These are phyloP conservation scores for Eueremaeus valkanovi DNA, from an alignment of 2,888 invertebrate species.

Conservation along the genomic window DNA sequence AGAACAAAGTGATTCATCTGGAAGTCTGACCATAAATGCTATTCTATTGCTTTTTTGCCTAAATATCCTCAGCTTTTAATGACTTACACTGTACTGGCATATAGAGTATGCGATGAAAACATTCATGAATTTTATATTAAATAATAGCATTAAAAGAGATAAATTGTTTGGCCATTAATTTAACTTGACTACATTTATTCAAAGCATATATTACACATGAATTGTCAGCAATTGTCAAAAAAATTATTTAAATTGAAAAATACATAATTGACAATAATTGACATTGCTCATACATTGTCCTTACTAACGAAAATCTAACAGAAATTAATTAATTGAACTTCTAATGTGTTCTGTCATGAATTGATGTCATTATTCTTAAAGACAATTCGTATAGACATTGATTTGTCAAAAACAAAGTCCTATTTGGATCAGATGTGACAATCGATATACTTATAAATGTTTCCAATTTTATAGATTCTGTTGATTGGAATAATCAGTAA, in stretches of 20 bases:
- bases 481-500: no score
- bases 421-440: neutral
- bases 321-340: neutral
- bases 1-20: neutral
- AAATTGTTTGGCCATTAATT: neutral
- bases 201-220: no score
- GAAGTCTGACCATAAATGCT: constrained; percentile 3
- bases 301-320: no score
- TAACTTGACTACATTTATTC: no score
- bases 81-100: no score
- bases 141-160: constrained; percentile 3
- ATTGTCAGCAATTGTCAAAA: no score
- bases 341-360: neutral
- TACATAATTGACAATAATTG: no score
- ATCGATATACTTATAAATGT: no score
- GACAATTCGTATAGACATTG: constrained; percentile 2
- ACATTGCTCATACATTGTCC: no score
- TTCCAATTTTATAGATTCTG: no score
- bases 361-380: neutral
- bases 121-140: constrained; percentile 30
- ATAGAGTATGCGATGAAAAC: neutral
- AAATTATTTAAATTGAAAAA: no score
- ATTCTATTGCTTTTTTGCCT: neutral
- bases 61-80: neutral
- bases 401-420: constrained; percentile 16